Percentiles rank a stretch among this genome's conserved stretches.
Conservation (phyloP, 2,888 invertebrate genomes). For the Smittia sp. region DNA sequence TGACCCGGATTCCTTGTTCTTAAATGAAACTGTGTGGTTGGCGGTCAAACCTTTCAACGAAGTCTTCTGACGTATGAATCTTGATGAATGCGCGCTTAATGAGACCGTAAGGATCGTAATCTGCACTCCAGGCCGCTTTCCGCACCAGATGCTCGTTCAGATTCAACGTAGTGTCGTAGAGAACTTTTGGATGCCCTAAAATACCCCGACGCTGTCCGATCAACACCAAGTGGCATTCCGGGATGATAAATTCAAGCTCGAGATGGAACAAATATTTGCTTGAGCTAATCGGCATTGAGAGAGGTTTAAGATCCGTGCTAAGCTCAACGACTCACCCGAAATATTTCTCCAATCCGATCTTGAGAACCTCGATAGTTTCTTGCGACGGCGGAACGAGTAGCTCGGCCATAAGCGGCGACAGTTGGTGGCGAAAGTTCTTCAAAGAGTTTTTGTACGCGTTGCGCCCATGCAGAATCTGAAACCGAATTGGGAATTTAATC, state of each 20-base stretch:
- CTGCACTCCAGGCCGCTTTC: slow-evolving; percentile 45
- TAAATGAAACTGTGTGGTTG: background rate
- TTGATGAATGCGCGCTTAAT: slow-evolving; percentile 38
- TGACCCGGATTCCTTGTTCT: background rate
- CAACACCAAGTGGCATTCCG: slow-evolving; percentile 48
- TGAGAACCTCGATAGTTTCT: slow-evolving; percentile 48
- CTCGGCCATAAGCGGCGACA: slow-evolving; percentile 51
- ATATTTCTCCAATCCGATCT: slow-evolving; percentile 52
- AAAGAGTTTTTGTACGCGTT: slow-evolving; percentile 1
- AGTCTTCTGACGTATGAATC: background rate
- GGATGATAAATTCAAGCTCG: slow-evolving; percentile 50
- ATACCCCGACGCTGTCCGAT: slow-evolving; percentile 50
- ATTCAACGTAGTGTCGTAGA: slow-evolving; percentile 49
- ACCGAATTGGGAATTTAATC: background rate
- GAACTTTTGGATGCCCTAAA: slow-evolving; percentile 49
- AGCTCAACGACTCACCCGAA: too few relatives aligned
- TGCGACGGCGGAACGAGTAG: slow-evolving; percentile 45
- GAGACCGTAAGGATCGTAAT: slow-evolving; percentile 50
- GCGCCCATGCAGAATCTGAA: slow-evolving; percentile 14
- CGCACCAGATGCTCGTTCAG: slow-evolving; percentile 49
- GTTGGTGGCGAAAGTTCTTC: slow-evolving; percentile 47
- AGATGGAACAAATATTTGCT: slow-evolving; percentile 48
- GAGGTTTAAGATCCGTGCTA: too few relatives aligned
- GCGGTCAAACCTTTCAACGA: background rate
- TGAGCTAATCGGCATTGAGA: background rate